Evolutionary conservation across 2,888 invertebrate species (phyloP), one percentile per base, ranked within the genome.

Genomic region (Euplexia lucipara): DNA sequence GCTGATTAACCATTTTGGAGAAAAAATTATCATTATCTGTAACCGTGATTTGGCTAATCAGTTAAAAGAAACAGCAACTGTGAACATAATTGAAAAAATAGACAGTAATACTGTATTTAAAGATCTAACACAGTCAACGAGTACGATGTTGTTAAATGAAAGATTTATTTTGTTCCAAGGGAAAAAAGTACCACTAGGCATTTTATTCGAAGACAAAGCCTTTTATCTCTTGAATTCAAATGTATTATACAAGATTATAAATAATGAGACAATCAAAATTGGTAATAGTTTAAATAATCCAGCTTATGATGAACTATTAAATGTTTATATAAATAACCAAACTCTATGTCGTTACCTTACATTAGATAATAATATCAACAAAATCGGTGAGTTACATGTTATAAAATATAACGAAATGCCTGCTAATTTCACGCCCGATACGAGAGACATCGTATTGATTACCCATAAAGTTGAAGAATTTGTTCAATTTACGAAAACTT

Each of bases 91-190:
- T 3, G 14, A 47, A 41, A 64, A 9, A 32, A n/a, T 53, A 39
- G 70, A 70, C 16, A 42, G 37, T 35, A 45, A 48, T 52, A 67
- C 22, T 30, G 56, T 45, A 8, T 77, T 77, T 42, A 49, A 22
- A 30, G 67, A 70, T 48, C 26, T 70, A 3, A 54, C 47, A n/a
- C 47, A 44, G 22, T 9, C 10, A n/a, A 53, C 35, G 59, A 53
- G 64, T 16, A 37, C 41, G 3, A 53, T 48, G 39, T 53, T 79
- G 41, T 53, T 70, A 22, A 30, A 75, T 32, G 48, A 77, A n/a
- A 54, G 61, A 30, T 45, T 52, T 52, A 34, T 78, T 9, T 26
- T 60, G 22, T 78, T 77, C 34, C 78, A 78, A 57, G 78, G 78
- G n/a, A 22, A 60, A 12, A 53, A 54, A 42, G 48, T 69, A 20